Percentiles rank a stretch among this genome's conserved stretches.
Conservation (phyloP, 2,797 vertebrate genomes). For the Etheostoma perlongum region DNA sequence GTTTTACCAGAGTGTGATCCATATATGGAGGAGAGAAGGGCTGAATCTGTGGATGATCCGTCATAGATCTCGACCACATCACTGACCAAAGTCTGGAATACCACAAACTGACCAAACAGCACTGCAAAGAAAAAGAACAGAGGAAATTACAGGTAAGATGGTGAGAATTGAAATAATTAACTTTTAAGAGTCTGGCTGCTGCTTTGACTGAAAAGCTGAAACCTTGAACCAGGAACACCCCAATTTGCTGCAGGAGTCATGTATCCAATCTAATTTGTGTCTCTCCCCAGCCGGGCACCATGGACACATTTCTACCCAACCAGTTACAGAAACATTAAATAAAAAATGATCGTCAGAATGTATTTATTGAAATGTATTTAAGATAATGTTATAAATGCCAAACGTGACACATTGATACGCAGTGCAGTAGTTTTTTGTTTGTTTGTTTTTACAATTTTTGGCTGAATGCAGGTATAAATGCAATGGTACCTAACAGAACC, state of each 20-base stretch:
- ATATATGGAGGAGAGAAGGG: constrained; percentile 94
- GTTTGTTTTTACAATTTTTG: no score
- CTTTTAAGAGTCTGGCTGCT: constrained; percentile 3
- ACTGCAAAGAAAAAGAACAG: constrained; percentile 79
- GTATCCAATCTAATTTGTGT: constrained; percentile 12
- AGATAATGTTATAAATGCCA: background rate
- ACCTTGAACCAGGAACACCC: constrained; percentile 4
- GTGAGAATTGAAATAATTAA: constrained; percentile 2
- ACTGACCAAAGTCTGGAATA: constrained; percentile 94
- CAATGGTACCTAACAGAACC: no score
- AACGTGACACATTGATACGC: background rate
- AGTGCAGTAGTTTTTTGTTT: background rate
- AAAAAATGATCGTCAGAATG: background rate
- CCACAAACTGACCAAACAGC: constrained; percentile 98
- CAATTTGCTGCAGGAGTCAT: constrained; percentile 3
- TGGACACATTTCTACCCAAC: background rate
- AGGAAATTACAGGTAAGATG: constrained; percentile 19
- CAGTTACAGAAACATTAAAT: background rate
- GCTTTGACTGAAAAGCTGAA: constrained; percentile 11
- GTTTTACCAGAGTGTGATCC: constrained; percentile 96
- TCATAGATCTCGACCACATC: constrained; percentile 97
- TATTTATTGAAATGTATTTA: background rate
- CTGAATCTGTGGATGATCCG: constrained; percentile 90
- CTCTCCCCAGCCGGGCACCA: background rate
- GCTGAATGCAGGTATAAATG: no score